phyloP scores from a whole-genome alignment of 2,113 vertebrate species.

The Panurus biarmicus region DNA sequence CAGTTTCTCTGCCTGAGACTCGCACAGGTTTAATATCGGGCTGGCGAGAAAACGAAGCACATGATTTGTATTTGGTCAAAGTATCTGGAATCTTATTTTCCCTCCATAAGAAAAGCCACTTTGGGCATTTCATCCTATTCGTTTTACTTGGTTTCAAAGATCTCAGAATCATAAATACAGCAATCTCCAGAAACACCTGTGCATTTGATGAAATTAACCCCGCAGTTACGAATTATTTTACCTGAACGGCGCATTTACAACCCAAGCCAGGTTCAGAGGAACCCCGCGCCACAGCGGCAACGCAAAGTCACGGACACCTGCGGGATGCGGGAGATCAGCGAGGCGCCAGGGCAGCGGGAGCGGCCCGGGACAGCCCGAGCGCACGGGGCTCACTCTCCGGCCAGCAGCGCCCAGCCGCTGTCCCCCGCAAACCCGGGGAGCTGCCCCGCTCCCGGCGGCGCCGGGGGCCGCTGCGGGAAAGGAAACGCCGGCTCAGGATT shows the following conservation, averaged over 20 bases:
- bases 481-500: too few species aligned
- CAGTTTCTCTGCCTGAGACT: not conserved
- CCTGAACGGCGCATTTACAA: not conserved
- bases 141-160: not conserved
- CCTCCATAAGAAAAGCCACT: not conserved
- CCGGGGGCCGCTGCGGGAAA: not conserved
- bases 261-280: not conserved
- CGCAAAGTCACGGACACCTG: rapidly evolving
- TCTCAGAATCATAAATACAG: not conserved
- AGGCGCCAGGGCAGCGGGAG: not conserved
- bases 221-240: rapidly evolving
- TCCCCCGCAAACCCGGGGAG: too few species aligned
- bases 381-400: too few species aligned
- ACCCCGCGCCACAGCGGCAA: rapidly evolving
- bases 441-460: not conserved
- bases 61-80: not conserved
- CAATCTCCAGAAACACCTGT: not conserved
- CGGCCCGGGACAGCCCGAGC: too few species aligned
- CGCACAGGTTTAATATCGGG: rapidly evolving
- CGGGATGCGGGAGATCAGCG: rapidly evolving
- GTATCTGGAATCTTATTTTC: not conserved
- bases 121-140: not conserved
- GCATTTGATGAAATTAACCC: too few species aligned
- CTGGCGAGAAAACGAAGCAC: not conserved
- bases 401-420: rapidly evolving